Conservation (phyloP, 2,797 vertebrate species). For the Myotis vivesi region DNA sequence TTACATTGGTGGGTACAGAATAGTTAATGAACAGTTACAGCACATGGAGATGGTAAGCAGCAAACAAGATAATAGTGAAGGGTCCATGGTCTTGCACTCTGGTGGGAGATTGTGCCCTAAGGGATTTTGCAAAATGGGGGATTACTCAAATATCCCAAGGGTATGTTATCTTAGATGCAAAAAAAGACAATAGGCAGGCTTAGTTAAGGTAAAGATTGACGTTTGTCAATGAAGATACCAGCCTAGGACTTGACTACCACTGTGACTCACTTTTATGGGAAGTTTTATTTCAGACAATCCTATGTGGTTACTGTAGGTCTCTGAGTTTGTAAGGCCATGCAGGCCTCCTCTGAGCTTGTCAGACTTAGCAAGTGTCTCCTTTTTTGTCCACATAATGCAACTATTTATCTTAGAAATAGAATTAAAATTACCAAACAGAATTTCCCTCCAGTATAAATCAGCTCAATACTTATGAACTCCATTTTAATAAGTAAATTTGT, state of each 20-base stretch:
- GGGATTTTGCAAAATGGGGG: not conserved
- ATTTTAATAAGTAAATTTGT: conserved; percentile 73
- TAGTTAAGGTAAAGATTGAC: not conserved
- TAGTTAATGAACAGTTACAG: not conserved
- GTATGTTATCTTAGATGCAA: not conserved
- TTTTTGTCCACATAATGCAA: not conserved
- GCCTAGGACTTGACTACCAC: not conserved
- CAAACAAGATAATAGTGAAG: not conserved
- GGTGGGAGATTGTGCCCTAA: not conserved
- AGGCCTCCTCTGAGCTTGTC: not conserved
- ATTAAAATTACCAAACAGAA: conserved; percentile 65
- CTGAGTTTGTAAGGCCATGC: not conserved
- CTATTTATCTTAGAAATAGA: conserved; percentile 69
- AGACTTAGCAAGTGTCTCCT: not conserved
- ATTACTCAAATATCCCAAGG: not conserved
- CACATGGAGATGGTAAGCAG: not conserved
- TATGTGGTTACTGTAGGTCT: not conserved
- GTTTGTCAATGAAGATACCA: not conserved
- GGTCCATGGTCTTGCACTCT: not conserved
- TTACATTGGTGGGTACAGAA: not conserved
- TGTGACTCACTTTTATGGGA: not conserved
- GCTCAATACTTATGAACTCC: conserved; percentile 42
- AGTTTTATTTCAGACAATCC: not conserved
- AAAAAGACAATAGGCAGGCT: not conserved
- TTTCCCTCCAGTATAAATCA: conserved; percentile 48